Evolutionary conservation across 35 echinoderm and acorn worm genomes (phyloP).

Genomic region (Apostichopus parvimensis): DNA sequence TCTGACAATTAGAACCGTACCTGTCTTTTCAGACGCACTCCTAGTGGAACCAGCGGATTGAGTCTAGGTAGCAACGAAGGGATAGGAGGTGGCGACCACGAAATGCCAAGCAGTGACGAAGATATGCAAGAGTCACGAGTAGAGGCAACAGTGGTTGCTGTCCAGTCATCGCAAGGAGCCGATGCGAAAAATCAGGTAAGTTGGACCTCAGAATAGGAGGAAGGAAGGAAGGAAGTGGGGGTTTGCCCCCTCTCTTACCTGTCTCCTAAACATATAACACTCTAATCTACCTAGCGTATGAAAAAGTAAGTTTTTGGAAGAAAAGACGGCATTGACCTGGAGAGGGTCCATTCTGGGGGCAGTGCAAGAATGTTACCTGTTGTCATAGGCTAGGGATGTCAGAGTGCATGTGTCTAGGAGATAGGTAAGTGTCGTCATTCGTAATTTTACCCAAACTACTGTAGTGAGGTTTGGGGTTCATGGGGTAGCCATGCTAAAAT

Average conservation of each 20-base stretch:
- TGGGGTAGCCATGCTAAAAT: no score
- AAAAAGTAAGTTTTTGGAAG: neutral
- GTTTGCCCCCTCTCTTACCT: no score
- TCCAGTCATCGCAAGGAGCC: neutral
- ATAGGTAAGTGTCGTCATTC: no score
- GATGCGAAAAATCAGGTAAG: conserved; percentile 25
- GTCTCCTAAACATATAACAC: no score
- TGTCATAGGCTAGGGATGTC: no score
- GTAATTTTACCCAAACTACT: no score
- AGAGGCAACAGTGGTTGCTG: conserved; percentile 50
- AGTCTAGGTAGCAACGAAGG: conserved; percentile 56
- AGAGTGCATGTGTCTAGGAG: no score
- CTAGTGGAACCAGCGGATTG: conserved; percentile 56
- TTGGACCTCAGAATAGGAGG: neutral
- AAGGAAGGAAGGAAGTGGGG: neutral
- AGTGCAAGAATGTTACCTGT: no score
- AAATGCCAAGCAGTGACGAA: conserved; percentile 80
- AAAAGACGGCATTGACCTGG: neutral
- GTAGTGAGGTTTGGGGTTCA: no score
- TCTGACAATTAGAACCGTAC: neutral
- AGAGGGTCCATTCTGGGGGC: no score
- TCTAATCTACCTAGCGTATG: no score
- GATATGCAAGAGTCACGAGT: conserved; percentile 71
- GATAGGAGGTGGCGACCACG: conserved; percentile 42
- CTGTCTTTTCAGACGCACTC: conserved; percentile 31